phyloP scores from a whole-genome alignment of 2,888 invertebrate genomes.

The Xanthia togata region DNA sequence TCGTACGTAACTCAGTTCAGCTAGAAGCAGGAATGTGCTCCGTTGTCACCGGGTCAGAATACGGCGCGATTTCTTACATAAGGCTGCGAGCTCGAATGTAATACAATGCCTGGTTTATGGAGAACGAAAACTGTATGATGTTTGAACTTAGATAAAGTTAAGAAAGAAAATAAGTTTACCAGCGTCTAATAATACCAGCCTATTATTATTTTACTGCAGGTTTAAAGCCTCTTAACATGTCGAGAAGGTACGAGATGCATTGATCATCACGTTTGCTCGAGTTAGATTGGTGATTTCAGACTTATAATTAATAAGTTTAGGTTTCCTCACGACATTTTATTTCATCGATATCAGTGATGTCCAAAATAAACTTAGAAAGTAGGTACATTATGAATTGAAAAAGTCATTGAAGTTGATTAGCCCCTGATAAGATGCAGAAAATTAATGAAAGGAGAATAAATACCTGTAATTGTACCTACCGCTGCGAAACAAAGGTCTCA shows the following conservation, averaged over 20 bases:
- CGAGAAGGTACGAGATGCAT: neutral
- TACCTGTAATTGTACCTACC: no score
- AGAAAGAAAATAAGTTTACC: neutral
- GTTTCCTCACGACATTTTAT: no score
- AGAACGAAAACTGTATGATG: constrained; percentile 1
- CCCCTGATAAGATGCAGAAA: no score
- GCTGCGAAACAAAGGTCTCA: no score
- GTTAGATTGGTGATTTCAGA: neutral
- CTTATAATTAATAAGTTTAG: no score
- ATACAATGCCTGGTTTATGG: constrained; percentile 9
- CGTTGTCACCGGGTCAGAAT: constrained; percentile 7
- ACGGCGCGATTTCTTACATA: constrained; percentile 10
- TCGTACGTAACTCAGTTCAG: constrained; percentile 2
- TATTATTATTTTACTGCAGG: no score
- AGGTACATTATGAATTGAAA: no score
- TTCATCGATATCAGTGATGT: no score
- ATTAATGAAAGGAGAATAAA: no score
- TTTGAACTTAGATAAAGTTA: neutral
- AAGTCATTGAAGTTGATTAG: no score
- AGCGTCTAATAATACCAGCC: neutral
- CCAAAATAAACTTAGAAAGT: no score
- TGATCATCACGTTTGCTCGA: neutral
- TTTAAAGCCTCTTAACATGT: neutral
- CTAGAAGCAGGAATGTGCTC: neutral
- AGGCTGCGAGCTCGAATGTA: neutral